A percentile compares a stretch with the other conserved stretches of the same genome.
Evolutionary conservation across 2,888 invertebrate genomes (phyloP).

Genomic region (Seira sanloemensis): DNA sequence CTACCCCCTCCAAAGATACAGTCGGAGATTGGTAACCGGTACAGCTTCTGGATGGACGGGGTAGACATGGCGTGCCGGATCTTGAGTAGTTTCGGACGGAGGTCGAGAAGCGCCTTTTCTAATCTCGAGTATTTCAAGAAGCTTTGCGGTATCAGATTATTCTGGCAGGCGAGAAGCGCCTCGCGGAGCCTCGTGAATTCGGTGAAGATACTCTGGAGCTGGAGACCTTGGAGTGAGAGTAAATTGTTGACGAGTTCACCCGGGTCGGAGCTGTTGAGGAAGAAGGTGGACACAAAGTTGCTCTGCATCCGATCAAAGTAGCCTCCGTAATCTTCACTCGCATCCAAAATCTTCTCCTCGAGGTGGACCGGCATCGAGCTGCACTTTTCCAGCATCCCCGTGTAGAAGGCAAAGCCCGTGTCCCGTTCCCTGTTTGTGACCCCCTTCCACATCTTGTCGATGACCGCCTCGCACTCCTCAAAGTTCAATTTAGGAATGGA

Average conservation of each 20-base stretch:
- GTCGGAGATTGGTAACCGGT: slow-evolving; percentile 65
- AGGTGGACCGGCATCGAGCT: slow-evolving; percentile 50
- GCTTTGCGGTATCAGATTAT: slow-evolving; percentile 62
- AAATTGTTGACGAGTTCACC: slow-evolving; percentile 64
- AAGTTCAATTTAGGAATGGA: slow-evolving; percentile 51
- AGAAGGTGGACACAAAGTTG: slow-evolving; percentile 60
- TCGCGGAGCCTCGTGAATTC: slow-evolving; percentile 63
- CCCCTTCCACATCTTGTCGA: slow-evolving; percentile 60
- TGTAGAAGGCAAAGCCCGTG: slow-evolving; percentile 55
- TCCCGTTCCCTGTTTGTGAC: slow-evolving; percentile 44
- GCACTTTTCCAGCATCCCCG: slow-evolving; percentile 62
- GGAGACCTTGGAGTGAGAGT: slow-evolving; percentile 59
- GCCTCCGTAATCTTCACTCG: slow-evolving; percentile 26
- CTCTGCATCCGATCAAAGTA: slow-evolving; percentile 65
- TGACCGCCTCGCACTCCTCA: slow-evolving; percentile 59
- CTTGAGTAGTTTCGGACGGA: slow-evolving; percentile 45
- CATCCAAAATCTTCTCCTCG: slow-evolving; percentile 63
- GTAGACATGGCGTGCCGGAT: slow-evolving; percentile 44
- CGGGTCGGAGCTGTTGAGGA: slow-evolving; percentile 51
- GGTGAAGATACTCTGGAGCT: slow-evolving; percentile 46
- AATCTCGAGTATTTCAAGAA: slow-evolving; percentile 56
- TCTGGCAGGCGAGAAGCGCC: slow-evolving; percentile 65
- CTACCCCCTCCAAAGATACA: slow-evolving; percentile 55
- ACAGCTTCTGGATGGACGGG: slow-evolving; percentile 54
- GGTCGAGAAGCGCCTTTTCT: slow-evolving; percentile 56